Conservation (phyloP, 2,888 invertebrate genomes). For the Ellobium chinense region DNA sequence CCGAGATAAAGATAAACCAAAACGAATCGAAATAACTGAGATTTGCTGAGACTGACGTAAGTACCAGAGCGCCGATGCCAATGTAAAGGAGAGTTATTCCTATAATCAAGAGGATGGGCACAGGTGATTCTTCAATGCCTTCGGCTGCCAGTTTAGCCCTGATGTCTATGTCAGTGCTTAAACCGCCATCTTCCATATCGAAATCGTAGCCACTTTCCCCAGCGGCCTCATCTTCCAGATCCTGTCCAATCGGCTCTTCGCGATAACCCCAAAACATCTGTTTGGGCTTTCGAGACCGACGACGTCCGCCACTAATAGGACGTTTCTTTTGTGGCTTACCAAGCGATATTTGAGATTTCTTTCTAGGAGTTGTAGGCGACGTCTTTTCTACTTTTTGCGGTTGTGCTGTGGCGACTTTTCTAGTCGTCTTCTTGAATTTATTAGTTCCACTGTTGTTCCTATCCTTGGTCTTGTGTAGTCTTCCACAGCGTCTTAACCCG, state of each 20-base stretch:
- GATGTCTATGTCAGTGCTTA: not conserved
- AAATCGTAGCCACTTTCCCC: slow-evolving; percentile 1
- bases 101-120: slow-evolving; percentile 15
- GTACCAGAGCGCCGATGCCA: not conserved
- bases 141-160: not conserved
- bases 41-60: not conserved
- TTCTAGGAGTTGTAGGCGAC: no score
- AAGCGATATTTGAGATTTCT: no score
- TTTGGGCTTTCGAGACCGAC: no score
- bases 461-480: not conserved
- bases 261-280: no score
- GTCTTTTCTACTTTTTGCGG: no score
- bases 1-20: slow-evolving; percentile 44
- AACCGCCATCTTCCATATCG: not conserved
- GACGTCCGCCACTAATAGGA: no score
- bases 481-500: no score
- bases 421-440: no score
- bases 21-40: slow-evolving; percentile 22
- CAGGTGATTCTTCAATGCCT: not conserved
- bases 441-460: not conserved
- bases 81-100: not conserved
- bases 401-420: no score
- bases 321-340: no score
- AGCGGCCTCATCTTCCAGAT: not conserved
- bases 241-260: no score